Conservation (phyloP, 2,113 vertebrate species). For the Potamarius usumacintae region DNA sequence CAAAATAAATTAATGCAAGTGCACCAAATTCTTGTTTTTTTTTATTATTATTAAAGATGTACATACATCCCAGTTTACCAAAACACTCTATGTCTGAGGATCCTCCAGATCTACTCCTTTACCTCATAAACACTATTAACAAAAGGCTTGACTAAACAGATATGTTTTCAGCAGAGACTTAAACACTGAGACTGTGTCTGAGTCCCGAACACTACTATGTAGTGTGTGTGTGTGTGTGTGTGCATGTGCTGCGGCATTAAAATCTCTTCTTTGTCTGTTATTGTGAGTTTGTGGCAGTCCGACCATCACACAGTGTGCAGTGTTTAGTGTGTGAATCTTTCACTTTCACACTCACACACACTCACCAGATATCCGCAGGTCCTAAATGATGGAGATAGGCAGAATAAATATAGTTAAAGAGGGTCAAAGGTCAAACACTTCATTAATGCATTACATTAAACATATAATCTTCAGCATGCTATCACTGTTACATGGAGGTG, state of each 20-base stretch:
- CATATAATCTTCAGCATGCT: neutral
- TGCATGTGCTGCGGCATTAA: neutral
- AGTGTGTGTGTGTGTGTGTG: neutral
- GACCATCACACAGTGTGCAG: neutral
- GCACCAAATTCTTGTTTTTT: too few relatives aligned
- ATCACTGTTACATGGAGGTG: neutral
- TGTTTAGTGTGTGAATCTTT: neutral
- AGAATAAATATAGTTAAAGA: neutral
- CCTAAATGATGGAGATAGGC: neutral
- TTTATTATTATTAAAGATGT: too few relatives aligned
- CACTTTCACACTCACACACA: neutral
- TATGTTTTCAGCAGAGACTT: too few relatives aligned
- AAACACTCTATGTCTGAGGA: too few relatives aligned
- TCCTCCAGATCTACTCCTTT: too few relatives aligned
- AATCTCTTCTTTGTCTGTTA: neutral
- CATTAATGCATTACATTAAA: slow-evolving; percentile 5
- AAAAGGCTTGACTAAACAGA: too few relatives aligned
- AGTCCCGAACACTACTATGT: too few relatives aligned
- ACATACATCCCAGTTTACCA: too few relatives aligned
- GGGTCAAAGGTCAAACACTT: neutral
- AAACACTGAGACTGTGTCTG: too few relatives aligned
- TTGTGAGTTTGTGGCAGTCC: neutral
- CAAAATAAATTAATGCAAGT: too few relatives aligned
- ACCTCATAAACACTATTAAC: too few relatives aligned
- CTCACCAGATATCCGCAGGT: neutral